These are phyloP conservation scores for Darevskia mixta DNA, from an alignment of 2,797 vertebrate species.

Conservation along the genomic window DNA sequence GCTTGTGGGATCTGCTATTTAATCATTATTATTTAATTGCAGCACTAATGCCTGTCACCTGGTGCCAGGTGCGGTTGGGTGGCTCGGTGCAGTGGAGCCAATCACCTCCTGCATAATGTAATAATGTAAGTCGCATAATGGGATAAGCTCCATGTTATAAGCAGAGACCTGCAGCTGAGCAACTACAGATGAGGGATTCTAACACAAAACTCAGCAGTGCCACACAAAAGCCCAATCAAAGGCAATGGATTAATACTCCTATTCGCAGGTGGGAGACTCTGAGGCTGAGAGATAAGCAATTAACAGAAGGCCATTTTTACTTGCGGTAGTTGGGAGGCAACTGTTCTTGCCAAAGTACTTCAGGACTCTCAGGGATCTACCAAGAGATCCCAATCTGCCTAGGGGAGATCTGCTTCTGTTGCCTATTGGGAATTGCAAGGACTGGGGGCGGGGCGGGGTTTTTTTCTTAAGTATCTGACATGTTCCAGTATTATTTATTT, in stretches of 20 bases:
- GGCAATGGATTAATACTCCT: not conserved
- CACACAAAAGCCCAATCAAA: not conserved
- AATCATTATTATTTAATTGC: not conserved
- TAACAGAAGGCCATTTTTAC: not conserved
- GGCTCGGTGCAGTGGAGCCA: not conserved
- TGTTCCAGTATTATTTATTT: too few species aligned
- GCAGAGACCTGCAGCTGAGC: not conserved
- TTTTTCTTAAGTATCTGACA: too few species aligned
- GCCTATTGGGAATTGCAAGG: not conserved
- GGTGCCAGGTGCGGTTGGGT: not conserved
- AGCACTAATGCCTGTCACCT: not conserved
- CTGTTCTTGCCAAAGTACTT: not conserved
- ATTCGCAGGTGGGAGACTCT: not conserved
- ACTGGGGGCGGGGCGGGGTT: too few species aligned
- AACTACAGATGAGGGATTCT: not conserved
- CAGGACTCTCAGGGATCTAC: not conserved
- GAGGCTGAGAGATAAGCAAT: not conserved
- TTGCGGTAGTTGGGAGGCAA: too few species aligned
- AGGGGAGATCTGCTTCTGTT: not conserved
- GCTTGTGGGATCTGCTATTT: not conserved
- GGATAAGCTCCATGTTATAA: not conserved
- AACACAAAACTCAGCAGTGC: not conserved
- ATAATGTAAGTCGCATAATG: not conserved
- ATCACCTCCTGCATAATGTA: not conserved
- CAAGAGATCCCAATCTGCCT: not conserved